Base-by-base conservation (phyloP, 2,888 invertebrate species). In the Lapara coniferarum region DNA sequence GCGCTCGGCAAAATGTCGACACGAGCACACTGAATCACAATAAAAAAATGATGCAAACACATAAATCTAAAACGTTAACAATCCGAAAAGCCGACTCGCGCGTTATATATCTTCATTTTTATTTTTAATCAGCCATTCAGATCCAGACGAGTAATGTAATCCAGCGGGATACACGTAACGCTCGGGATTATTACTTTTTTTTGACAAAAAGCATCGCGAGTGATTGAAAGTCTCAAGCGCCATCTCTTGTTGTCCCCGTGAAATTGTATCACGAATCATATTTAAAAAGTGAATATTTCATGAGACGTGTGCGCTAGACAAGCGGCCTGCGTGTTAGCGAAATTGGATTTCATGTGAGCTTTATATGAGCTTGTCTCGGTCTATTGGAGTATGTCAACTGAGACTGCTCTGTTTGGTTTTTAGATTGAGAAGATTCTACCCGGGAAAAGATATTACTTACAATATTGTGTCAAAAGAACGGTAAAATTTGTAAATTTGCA, bases 231-330 rank as follows among this genome's bases (percentile, higher is more conserved):
- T 70, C 56, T 68, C 44, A 37, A 69, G 75, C 73, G 75, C 73
- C 74, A 71, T 73, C 68, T 71, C 71, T 71, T 71, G 73, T 74
- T 73, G 71, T 73, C 74, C 73, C 76, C 73, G 76, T 73, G 71
- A 66, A 77, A 78, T 80, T 80, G 76, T 77, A 78, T 81, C 80
- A 78, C 75, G 77, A 76, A 78, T 78, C 80, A 75, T 79, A 82
- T 83, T 82, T 81, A 79, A 79, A 80, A 78, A 74, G 74, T 83
- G 81, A 82, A 85, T 84, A 81, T 82, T 83, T 83, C 80, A 84
- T 81, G 77, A 80, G 80, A 79, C 77, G 78, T 78, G 76, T 75
- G 71, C 76, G 25, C 69, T 72, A 78, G 78, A 81, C 78, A 77
- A 78, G 75, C 77, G 76, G 78, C 71, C 69, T 72, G 72, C 69